Percentiles rank a stretch among this genome's conserved stretches.
Conservation (phyloP, 2,797 vertebrate genomes). For the Lates japonicus region DNA sequence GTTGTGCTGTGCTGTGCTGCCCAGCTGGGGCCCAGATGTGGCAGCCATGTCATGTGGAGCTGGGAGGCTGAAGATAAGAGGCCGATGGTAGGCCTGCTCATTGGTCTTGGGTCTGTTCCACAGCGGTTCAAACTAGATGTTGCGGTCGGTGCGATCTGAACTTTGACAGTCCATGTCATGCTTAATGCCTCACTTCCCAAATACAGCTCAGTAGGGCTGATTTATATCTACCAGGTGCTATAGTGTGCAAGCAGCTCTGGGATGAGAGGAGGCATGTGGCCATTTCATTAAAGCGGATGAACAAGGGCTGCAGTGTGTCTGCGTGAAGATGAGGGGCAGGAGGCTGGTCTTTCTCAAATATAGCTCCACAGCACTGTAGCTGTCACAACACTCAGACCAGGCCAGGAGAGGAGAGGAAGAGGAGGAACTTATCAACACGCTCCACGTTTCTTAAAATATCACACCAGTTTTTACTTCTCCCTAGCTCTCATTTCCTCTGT, state of each 20-base stretch:
- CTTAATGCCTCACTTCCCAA: constrained; percentile 91
- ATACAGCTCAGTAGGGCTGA: constrained; percentile 90
- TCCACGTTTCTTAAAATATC: constrained; percentile 71
- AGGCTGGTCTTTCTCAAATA: constrained; percentile 81
- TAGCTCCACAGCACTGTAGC: constrained; percentile 65
- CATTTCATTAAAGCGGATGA: constrained; percentile 83
- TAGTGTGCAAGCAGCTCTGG: constrained; percentile 73
- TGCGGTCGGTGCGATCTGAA: constrained; percentile 87
- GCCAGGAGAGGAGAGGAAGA: constrained; percentile 53
- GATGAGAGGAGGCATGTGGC: constrained; percentile 83
- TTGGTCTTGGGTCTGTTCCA: constrained; percentile 76
- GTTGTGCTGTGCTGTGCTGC: too few relatives aligned
- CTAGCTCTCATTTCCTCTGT: constrained; percentile 30
- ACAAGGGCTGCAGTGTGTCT: constrained; percentile 79
- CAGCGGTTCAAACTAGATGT: constrained; percentile 84
- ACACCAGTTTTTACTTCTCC: constrained; percentile 43
- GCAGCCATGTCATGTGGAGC: constrained; percentile 80
- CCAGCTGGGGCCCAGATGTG: too few relatives aligned
- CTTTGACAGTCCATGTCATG: constrained; percentile 88
- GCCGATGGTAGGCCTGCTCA: constrained; percentile 61
- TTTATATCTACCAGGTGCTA: constrained; percentile 91
- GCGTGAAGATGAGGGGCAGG: constrained; percentile 65
- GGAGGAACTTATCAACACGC: constrained; percentile 71
- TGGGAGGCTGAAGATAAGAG: constrained; percentile 82
- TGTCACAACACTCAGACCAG: constrained; percentile 75